Evolutionary conservation across 1,140 invertebrate species (phyloP), one percentile per base, ranked within the genome.

Genomic region (Drepana arcuata): DNA sequence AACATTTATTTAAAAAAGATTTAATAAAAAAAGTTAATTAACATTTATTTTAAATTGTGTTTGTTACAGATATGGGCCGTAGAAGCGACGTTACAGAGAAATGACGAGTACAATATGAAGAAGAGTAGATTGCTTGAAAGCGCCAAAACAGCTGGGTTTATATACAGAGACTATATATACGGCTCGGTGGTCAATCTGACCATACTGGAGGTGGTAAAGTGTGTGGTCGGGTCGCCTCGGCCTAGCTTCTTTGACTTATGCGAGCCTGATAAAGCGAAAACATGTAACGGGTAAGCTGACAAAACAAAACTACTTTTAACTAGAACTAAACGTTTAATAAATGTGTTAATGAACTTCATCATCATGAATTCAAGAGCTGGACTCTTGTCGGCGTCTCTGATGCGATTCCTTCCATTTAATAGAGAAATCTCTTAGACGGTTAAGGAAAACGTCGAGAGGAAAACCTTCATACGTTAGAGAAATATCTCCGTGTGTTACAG

Each of bases 161-260:
- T 89, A 75, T 89, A 86, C 46, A 65, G 85, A 0, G 83, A 89
- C 44, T 89, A 88, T 36, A 61, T 86, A 0, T 74, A 88, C 21
- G 88, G 88, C 0, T 65, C 86, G 0, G 48, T 84, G 5, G 74
- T 86, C 15, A 82, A 88, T 41, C 49, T 86, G 9, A 78, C 87
- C 21, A 64, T 89, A 1, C 82, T 86, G 26, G 87, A 91, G 43
- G 61, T 91, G 2, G 74, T 85, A 2, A 93, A 93, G 63, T 77
- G 86, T 10, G 61, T 90, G 1, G 78, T 91, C 3, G 89, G 89
- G 0, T 90, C 91, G 37, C 88, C 89, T 0, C 81, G 91, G 42
- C 91, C 91, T 0, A 90, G 91, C 38, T 93, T 92, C 74, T 85
- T 92, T 32, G 87, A 91, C 48, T 86, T 89, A 0, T 93, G 91